These are phyloP conservation scores for Camponotus floridanus DNA, from an alignment of 1,140 invertebrate genomes.

Conservation along the genomic window DNA sequence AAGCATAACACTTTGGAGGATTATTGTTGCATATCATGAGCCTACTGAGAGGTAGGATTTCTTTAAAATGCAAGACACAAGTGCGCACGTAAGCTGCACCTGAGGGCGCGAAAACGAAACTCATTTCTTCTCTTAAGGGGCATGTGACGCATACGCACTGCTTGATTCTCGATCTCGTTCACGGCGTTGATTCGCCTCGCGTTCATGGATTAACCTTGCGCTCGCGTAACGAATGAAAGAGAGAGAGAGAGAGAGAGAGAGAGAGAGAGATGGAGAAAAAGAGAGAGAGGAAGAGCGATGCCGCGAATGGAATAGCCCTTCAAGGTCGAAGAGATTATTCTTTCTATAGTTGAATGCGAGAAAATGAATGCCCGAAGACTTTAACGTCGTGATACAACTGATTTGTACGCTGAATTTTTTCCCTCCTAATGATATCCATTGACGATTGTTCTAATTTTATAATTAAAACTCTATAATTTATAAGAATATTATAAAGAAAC, in stretches of 20 bases:
- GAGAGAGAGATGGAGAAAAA: conserved; percentile 33
- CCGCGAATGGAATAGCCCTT: conserved; percentile 47
- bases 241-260: conserved; percentile 41
- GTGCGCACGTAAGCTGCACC: conserved; percentile 9
- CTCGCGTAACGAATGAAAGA: conserved; percentile 48
- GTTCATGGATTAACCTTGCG: conserved; percentile 42
- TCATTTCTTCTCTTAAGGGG: conserved; percentile 61
- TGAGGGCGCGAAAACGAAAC: conserved; percentile 59
- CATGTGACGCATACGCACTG: conserved; percentile 36
- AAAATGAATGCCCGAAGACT: conserved; percentile 38
- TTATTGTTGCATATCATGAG: conserved; percentile 24
- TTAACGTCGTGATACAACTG: not conserved
- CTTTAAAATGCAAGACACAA: conserved; percentile 34
- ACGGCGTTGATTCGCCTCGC: conserved; percentile 63
- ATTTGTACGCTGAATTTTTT: not conserved
- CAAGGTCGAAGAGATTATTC: conserved; percentile 61
- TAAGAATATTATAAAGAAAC: not conserved
- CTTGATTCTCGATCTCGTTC: conserved; percentile 58
- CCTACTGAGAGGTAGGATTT: conserved; percentile 5
- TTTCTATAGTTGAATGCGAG: conserved; percentile 58
- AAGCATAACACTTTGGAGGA: conserved; percentile 18
- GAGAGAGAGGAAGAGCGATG: conserved; percentile 23
- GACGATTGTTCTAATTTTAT: not conserved
- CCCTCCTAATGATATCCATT: not conserved
- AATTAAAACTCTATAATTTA: not conserved